phyloP scores from a whole-genome alignment of 2,888 invertebrate genomes.

The Hecatera dysodea region DNA sequence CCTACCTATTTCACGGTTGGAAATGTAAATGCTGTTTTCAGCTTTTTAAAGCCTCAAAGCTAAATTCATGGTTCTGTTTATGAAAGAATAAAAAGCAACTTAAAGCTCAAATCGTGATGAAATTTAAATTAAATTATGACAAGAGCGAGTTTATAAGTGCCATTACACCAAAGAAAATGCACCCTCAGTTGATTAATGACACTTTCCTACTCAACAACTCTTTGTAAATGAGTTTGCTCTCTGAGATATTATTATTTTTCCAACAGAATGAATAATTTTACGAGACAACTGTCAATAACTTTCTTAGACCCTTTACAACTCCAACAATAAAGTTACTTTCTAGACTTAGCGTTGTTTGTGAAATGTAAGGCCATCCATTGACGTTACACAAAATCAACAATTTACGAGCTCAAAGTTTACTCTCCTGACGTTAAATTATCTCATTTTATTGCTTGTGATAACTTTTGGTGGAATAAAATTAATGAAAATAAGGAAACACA shows the following conservation, averaged over 20 bases:
- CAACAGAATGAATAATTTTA: constrained; percentile 36
- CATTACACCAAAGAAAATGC: constrained; percentile 38
- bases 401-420: constrained; percentile 63
- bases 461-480: constrained; percentile 65
- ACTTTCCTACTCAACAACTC: constrained; percentile 18
- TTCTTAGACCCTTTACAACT: constrained; percentile 29
- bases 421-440: constrained; percentile 50
- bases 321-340: constrained; percentile 28
- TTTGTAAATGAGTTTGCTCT: constrained; percentile 26
- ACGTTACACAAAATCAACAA: constrained; percentile 47
- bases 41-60: not conserved
- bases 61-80: not conserved
- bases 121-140: constrained; percentile 22
- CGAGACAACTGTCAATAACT: constrained; percentile 45
- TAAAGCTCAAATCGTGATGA: constrained; percentile 5
- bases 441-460: constrained; percentile 62
- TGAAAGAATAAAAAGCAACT: not conserved
- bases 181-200: constrained; percentile 39
- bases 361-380: constrained; percentile 46
- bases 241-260: constrained; percentile 34
- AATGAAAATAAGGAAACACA: constrained; percentile 70
- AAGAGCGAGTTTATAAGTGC: constrained; percentile 17
- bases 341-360: constrained; percentile 28
- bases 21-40: not conserved
- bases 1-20: not conserved